These are phyloP conservation scores for Gymnothorax reevesii DNA, from an alignment of 2,797 vertebrate genomes.

Conservation along the genomic window DNA sequence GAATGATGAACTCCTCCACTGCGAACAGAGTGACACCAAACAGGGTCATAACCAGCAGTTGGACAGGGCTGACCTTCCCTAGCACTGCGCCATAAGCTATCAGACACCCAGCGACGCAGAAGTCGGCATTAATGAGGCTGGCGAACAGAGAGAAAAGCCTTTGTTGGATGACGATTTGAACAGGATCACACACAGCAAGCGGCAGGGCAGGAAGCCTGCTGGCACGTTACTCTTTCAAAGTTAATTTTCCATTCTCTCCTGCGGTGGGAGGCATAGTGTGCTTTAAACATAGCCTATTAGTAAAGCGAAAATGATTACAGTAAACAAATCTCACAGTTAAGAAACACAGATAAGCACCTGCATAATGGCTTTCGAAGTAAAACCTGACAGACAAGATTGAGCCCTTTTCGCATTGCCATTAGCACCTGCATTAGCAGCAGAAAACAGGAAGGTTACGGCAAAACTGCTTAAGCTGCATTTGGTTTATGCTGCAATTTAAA, in stretches of 20 bases:
- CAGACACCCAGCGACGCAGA: slow-evolving; percentile 90
- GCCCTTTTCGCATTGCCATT: neutral
- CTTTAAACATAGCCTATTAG: neutral
- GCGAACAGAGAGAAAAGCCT: neutral
- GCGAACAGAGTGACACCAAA: slow-evolving; percentile 90
- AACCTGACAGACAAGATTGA: slow-evolving; percentile 9
- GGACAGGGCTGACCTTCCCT: slow-evolving; percentile 92
- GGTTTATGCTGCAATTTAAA: neutral
- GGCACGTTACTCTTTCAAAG: neutral
- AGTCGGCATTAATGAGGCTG: slow-evolving; percentile 96
- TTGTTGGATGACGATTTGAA: neutral
- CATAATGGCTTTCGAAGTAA: neutral
- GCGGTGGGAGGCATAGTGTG: neutral
- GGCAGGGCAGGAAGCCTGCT: neutral
- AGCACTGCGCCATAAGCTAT: slow-evolving; percentile 92
- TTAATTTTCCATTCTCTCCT: neutral
- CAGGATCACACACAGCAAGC: neutral
- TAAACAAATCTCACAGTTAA: slow-evolving; percentile 7
- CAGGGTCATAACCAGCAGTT: slow-evolving; percentile 89
- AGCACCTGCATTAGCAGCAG: neutral
- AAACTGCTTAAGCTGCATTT: neutral
- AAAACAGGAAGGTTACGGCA: neutral
- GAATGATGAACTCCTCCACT: slow-evolving; percentile 89
- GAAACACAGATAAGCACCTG: neutral
- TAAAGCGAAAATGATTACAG: neutral